phyloP scores from a whole-genome alignment of 2,888 invertebrate species.

The Scaptomyza caliginosa region DNA sequence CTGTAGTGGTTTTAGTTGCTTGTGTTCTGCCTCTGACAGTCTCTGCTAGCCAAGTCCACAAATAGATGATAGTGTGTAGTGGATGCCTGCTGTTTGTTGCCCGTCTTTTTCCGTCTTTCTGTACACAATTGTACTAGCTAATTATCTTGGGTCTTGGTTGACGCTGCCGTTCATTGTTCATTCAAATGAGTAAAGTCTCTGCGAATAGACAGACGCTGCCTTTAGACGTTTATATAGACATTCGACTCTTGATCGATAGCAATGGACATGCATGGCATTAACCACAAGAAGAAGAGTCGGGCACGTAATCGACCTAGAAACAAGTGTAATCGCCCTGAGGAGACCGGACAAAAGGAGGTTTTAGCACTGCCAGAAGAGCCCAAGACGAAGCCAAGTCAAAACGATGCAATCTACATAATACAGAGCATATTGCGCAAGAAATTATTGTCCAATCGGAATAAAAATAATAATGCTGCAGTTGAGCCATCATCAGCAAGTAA shows the following conservation, averaged over 20 bases:
- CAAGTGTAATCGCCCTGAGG: slow-evolving; percentile 67
- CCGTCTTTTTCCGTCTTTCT: not conserved
- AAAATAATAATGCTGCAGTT: not conserved
- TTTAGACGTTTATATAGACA: slow-evolving; percentile 28
- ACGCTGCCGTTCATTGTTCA: slow-evolving; percentile 47
- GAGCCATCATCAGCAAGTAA: not conserved
- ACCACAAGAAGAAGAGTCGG: slow-evolving; percentile 71
- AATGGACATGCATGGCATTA: slow-evolving; percentile 46
- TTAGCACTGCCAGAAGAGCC: not conserved
- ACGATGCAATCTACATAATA: slow-evolving; percentile 55
- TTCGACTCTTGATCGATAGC: not conserved
- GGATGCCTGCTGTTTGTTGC: slow-evolving; percentile 32
- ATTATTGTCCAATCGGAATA: slow-evolving; percentile 48
- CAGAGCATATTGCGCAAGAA: slow-evolving; percentile 72
- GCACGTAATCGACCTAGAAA: slow-evolving; percentile 78
- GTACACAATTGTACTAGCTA: slow-evolving; percentile 43
- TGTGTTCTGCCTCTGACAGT: not conserved
- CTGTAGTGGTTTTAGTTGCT: slow-evolving; percentile 4
- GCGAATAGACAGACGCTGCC: slow-evolving; percentile 25
- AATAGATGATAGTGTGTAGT: slow-evolving; percentile 58
- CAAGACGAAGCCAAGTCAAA: slow-evolving; percentile 9
- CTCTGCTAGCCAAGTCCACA: slow-evolving; percentile 50
- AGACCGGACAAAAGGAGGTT: not conserved
- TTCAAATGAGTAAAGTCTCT: slow-evolving; percentile 43
- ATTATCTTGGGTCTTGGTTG: slow-evolving; percentile 39